A percentile compares a stretch with the other conserved stretches of the same genome.
Evolutionary conservation across 2,888 invertebrate species (phyloP).

Genomic region (Cephus rjabovi): DNA sequence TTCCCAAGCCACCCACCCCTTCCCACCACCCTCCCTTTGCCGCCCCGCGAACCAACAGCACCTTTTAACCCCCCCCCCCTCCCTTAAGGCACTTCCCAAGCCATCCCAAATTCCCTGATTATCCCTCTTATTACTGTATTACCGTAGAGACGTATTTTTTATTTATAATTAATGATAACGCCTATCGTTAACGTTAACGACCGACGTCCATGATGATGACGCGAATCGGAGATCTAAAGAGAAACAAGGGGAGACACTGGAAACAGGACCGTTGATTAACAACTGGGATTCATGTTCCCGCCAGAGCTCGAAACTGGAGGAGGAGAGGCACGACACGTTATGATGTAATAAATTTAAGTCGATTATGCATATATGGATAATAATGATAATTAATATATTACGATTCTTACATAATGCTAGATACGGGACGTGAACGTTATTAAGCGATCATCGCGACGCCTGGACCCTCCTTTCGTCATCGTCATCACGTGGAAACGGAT

Average conservation of each 20-base stretch:
- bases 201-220: constrained; percentile 15
- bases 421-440: neutral
- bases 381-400: constrained; percentile 47
- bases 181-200: constrained; percentile 15
- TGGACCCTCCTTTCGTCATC: neutral
- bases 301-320: constrained; percentile 10
- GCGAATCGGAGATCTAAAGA: neutral
- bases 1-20: neutral
- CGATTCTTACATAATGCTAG: constrained; percentile 36
- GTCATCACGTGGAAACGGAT: neutral
- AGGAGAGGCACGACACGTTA: constrained; percentile 19
- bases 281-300: constrained; percentile 10
- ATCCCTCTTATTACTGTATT: constrained; percentile 16
- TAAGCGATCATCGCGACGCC: neutral
- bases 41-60: neutral
- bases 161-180: constrained; percentile 16
- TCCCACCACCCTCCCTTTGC: neutral
- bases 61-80: neutral
- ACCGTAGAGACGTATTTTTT: constrained; percentile 20
- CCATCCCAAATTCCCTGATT: neutral
- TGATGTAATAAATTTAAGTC: constrained; percentile 44
- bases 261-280: neutral
- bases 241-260: neutral
- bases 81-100: neutral
- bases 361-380: constrained; percentile 38